These are phyloP conservation scores for Strigops habroptila DNA, from an alignment of 2,113 vertebrate genomes.

Conservation along the genomic window DNA sequence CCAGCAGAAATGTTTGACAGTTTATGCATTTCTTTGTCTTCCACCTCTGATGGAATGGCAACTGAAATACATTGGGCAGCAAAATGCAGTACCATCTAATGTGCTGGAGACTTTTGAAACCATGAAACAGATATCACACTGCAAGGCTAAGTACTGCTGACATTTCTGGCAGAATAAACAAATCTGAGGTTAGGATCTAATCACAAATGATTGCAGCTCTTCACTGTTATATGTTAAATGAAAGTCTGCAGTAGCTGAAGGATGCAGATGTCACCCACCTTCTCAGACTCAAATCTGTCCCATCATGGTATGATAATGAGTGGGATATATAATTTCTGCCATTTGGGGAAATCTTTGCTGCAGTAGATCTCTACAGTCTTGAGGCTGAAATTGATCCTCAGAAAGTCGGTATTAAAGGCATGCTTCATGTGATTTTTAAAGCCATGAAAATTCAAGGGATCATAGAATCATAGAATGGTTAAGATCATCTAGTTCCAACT, in stretches of 20 bases:
- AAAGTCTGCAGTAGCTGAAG: not conserved
- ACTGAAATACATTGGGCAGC: not conserved
- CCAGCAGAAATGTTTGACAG: not conserved
- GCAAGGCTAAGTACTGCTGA: not conserved
- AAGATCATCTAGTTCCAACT: not conserved
- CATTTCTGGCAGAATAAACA: constrained; percentile 14
- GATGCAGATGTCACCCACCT: not conserved
- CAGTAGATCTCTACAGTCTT: not conserved
- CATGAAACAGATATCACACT: not conserved
- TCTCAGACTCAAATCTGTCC: not conserved
- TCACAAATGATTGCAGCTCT: not conserved
- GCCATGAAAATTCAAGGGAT: not conserved
- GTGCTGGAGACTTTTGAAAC: not conserved
- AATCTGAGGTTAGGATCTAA: not conserved
- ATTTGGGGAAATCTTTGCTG: not conserved
- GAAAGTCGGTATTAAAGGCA: not conserved
- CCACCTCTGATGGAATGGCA: not conserved
- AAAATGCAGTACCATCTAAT: not conserved
- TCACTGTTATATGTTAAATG: not conserved
- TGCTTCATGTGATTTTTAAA: not conserved
- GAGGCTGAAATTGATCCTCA: not conserved
- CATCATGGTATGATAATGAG: not conserved
- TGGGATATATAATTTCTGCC: not conserved
- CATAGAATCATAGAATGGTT: not conserved
- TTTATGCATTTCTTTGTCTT: not conserved